Conservation (phyloP, 2,113 vertebrate species). For the Odocoileus hemionus region DNA sequence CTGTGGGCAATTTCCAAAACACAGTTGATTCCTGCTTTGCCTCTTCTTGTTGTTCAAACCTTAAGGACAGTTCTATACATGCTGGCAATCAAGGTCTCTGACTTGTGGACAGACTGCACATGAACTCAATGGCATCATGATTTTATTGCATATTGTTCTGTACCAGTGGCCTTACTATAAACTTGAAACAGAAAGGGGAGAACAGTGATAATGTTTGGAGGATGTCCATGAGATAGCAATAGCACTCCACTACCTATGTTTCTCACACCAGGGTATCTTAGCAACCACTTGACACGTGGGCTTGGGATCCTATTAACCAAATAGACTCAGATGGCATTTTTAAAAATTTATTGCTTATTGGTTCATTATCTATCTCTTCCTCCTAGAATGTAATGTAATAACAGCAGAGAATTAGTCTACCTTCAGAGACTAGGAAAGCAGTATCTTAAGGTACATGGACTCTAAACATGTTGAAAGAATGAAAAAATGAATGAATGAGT, state of each 20-base stretch:
- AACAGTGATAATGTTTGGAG: background rate
- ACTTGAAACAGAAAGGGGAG: background rate
- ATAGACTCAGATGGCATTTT: background rate
- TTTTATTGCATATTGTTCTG: background rate
- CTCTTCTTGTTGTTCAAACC: background rate
- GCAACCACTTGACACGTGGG: rapidly evolving
- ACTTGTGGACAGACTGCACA: background rate
- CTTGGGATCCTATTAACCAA: background rate
- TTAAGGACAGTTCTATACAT: background rate
- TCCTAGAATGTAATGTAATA: background rate
- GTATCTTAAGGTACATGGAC: background rate
- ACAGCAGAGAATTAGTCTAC: background rate
- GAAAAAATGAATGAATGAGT: background rate
- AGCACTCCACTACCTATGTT: too few relatives aligned
- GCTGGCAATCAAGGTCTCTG: background rate
- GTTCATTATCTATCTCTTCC: background rate
- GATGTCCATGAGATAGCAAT: too few relatives aligned
- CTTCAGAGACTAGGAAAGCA: background rate
- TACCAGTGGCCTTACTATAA: background rate
- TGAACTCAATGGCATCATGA: background rate
- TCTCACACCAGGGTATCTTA: background rate
- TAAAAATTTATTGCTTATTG: background rate
- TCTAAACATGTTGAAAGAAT: background rate
- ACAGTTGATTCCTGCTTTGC: background rate
- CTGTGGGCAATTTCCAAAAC: background rate